phyloP scores from a whole-genome alignment of 2,797 vertebrate genomes.

The Stomatorhinus walkeri region DNA sequence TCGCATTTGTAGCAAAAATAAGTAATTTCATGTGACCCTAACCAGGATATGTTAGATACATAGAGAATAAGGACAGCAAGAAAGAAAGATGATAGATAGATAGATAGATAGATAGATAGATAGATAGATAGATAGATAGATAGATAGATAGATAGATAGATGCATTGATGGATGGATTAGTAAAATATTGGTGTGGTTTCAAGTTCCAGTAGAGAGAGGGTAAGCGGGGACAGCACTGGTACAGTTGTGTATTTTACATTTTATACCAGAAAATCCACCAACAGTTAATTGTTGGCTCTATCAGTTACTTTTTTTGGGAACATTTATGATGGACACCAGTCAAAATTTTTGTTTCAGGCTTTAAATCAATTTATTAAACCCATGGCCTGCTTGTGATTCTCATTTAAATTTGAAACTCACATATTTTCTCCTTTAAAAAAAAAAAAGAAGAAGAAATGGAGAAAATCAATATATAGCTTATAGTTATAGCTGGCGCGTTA shows the following conservation, averaged over 20 bases:
- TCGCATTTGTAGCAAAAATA: neutral
- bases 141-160: neutral
- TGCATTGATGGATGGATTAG: neutral
- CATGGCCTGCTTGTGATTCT: slow-evolving; percentile 54
- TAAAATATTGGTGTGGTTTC: neutral
- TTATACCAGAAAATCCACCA: slow-evolving; percentile 4
- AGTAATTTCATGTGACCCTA: neutral
- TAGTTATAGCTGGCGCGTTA: slow-evolving; percentile 78
- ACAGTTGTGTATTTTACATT: neutral
- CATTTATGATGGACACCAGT: slow-evolving; percentile 20
- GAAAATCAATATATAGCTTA: slow-evolving; percentile 62
- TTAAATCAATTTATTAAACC: slow-evolving; percentile 51
- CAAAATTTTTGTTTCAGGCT: slow-evolving; percentile 27
- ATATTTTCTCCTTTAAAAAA: slow-evolving; percentile 57
- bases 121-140: neutral
- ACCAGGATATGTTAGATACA: neutral
- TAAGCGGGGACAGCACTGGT: neutral
- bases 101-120: neutral
- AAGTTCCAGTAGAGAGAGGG: neutral
- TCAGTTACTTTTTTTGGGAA: slow-evolving; percentile 11
- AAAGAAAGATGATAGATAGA: neutral
- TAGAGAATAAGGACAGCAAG: neutral
- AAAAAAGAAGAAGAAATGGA: slow-evolving; percentile 33
- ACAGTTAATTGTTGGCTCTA: neutral
- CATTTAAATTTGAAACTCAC: slow-evolving; percentile 52